Base-by-base conservation (phyloP, 1,140 invertebrate genomes). In the Araneus ventricosus region DNA sequence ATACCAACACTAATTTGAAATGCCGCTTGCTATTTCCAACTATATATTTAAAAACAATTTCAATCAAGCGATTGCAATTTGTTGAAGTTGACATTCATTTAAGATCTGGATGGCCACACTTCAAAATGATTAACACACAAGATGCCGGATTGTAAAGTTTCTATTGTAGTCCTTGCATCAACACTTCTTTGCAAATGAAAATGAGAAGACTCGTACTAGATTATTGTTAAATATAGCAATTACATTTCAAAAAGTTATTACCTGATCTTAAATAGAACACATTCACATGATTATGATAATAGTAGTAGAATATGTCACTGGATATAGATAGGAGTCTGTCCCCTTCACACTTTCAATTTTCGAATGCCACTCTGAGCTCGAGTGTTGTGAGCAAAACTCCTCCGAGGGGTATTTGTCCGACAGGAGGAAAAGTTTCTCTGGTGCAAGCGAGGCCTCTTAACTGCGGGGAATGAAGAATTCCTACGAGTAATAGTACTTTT, bases 351-450 rank as follows among this genome's bases (percentile, higher is more conserved):
- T 84, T 91, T 91, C 37, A 91, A 59, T 63, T 91, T 91, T 24
- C 59, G 79, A 63, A 91, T 82, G 4, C 79, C 59, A 84, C 57
- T 84, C 41, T 91, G 89, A 63, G 89, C 89, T 41, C 89, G 39
- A 20, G 89, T 90, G 52, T 90, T 90, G 37, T 80, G 88, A 79
- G 45, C 70, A 61, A 34, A 90, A 59, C 37, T 39, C 17, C 45
- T 30, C 0, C 88, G 88, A 14, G 70, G 1, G 22, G n/a, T 30
- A 39, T 22, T 61, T 80, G 88, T 61, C 52, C 57, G 82, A 61
- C 89, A 79, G 24, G 45, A n/a, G 34, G 75, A 39, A 84, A 63
- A 63, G 24, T 84, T 91, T 39, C 41, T 84, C 37, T 34, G 41
- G 61, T 45, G 57, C 17, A 61, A 3, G 22, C 57, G 34, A 61